Conservation (phyloP, 2,888 invertebrate species). For the Cyclophora albipunctata region DNA sequence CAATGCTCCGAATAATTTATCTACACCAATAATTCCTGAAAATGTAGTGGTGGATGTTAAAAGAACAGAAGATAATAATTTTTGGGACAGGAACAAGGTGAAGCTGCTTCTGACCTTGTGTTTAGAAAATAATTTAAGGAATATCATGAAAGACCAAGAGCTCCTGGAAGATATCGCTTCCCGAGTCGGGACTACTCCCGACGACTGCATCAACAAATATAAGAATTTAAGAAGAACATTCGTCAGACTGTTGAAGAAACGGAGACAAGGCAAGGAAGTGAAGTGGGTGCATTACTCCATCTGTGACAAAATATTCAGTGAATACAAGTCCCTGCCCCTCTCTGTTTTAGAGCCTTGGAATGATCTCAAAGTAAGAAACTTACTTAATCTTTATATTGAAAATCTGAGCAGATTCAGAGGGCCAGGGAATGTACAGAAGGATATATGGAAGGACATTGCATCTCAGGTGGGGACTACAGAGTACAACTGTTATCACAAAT, state of each 20-base stretch:
- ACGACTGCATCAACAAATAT: slow-evolving; percentile 58
- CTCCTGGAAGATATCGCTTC: slow-evolving; percentile 49
- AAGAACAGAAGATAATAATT: slow-evolving; percentile 38
- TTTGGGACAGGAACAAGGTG: slow-evolving; percentile 60
- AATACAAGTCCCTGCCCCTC: slow-evolving; percentile 45
- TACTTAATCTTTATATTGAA: slow-evolving; percentile 56
- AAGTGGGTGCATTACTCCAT: slow-evolving; percentile 60
- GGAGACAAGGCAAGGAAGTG: slow-evolving; percentile 51
- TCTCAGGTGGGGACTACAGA: slow-evolving; percentile 48
- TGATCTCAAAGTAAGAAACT: slow-evolving; percentile 45
- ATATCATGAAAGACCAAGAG: slow-evolving; percentile 36
- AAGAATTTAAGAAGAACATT: slow-evolving; percentile 56
- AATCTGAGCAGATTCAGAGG: slow-evolving; percentile 49
- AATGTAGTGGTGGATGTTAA: slow-evolving; percentile 20
- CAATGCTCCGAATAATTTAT: slow-evolving; percentile 25
- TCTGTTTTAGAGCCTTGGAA: slow-evolving; percentile 57
- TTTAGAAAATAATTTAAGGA: slow-evolving; percentile 42
- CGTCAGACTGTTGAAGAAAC: slow-evolving; percentile 58
- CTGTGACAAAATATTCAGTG: slow-evolving; percentile 61
- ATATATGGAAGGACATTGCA: slow-evolving; percentile 64
- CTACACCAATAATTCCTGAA: slow-evolving; percentile 21
- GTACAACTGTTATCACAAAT: slow-evolving; percentile 64
- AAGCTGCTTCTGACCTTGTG: slow-evolving; percentile 51
- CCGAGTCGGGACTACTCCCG: slow-evolving; percentile 42
- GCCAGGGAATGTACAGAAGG: slow-evolving; percentile 49